These are phyloP conservation scores for Tachysurus vachellii DNA, from an alignment of 2,113 vertebrate genomes.

Conservation along the genomic window DNA sequence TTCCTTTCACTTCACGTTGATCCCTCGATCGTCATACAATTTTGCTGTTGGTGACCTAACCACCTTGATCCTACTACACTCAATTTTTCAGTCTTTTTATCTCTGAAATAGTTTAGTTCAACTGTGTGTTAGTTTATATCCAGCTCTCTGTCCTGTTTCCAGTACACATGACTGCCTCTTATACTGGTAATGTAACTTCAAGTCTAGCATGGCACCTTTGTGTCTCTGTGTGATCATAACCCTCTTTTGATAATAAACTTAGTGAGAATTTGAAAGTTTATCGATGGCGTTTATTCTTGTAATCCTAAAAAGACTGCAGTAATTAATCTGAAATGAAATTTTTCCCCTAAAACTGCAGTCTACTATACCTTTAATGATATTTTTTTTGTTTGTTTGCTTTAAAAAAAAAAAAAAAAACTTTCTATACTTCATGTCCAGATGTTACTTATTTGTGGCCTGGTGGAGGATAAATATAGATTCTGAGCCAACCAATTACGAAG, in stretches of 20 bases:
- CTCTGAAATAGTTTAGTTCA: conserved; percentile 35
- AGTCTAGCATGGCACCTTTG: conserved; percentile 54
- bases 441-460: neutral
- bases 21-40: conserved; percentile 14
- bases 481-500: no score
- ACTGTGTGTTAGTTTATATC: conserved; percentile 41
- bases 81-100: conserved; percentile 47
- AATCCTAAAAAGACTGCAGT: neutral
- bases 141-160: conserved; percentile 43
- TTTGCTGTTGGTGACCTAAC: conserved; percentile 36
- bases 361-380: neutral
- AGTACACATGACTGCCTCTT: conserved; percentile 42
- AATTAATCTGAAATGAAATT: neutral
- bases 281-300: neutral
- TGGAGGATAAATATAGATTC: neutral
- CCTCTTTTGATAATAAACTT: conserved; percentile 59
- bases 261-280: conserved; percentile 47
- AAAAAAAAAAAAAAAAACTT: neutral
- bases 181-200: conserved; percentile 39
- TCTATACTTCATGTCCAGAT: neutral
- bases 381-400: neutral
- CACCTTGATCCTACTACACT: conserved; percentile 38
- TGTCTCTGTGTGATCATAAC: conserved; percentile 53
- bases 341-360: neutral
- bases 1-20: conserved; percentile 11